phyloP scores from a whole-genome alignment of 92 coral and sea anemone species.

The Actinernus sp. region DNA sequence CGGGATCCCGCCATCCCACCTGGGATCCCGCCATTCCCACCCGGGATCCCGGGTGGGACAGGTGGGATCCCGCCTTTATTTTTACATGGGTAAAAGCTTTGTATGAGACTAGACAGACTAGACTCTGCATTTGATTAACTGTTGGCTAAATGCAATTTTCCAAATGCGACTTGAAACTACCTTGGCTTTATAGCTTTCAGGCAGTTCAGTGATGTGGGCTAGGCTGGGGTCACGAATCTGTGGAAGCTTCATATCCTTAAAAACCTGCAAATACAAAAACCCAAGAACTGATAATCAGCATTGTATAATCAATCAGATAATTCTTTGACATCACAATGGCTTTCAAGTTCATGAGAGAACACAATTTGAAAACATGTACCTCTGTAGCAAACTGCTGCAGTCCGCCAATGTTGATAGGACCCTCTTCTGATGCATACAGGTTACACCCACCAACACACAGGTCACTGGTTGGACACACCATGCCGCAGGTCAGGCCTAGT shows the following conservation, averaged over 20 bases:
- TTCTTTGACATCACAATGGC: not conserved
- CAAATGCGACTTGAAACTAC: too few relatives aligned
- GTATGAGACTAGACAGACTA: too few relatives aligned
- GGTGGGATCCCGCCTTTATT: too few relatives aligned
- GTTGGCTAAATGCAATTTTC: too few relatives aligned
- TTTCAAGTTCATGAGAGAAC: not conserved
- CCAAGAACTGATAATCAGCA: too few relatives aligned
- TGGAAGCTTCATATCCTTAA: slow-evolving; percentile 88
- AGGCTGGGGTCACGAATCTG: slow-evolving; percentile 94
- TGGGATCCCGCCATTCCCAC: too few relatives aligned
- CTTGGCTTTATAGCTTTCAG: slow-evolving; percentile 90
- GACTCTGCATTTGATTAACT: too few relatives aligned
- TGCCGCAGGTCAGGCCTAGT: slow-evolving; percentile 94
- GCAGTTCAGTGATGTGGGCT: slow-evolving; percentile 76
- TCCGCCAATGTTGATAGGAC: slow-evolving; percentile 98
- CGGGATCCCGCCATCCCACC: too few relatives aligned
- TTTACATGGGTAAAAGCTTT: too few relatives aligned
- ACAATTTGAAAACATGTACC: slow-evolving; percentile 40
- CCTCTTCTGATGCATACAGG: slow-evolving; percentile 97
- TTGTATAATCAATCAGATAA: not conserved
- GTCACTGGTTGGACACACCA: slow-evolving; percentile 99
- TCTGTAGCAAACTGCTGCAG: slow-evolving; percentile 99
- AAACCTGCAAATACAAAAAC: slow-evolving; percentile 60
- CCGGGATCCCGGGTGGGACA: too few relatives aligned
- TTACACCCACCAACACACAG: slow-evolving; percentile 99